These are phyloP conservation scores for Chiloscyllium plagiosum DNA, from an alignment of 2,113 vertebrate genomes.

Conservation along the genomic window DNA sequence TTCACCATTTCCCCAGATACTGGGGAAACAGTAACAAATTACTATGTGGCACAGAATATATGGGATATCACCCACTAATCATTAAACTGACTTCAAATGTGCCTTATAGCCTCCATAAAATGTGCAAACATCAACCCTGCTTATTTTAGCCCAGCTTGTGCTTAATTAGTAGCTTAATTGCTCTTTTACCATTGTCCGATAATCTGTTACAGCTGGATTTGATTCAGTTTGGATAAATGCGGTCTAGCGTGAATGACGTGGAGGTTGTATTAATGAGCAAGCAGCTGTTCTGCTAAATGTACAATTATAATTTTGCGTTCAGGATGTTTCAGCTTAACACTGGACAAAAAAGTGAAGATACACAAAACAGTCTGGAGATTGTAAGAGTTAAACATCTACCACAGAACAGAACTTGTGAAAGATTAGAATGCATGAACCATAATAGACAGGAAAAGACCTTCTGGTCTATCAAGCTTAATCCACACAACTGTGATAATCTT, in stretches of 20 bases:
- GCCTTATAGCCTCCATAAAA: conserved; percentile 7
- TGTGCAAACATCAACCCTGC: conserved; percentile 1
- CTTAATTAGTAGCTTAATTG: conserved; percentile 31
- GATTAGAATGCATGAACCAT: neutral
- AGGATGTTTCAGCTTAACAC: neutral
- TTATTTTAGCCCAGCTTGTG: conserved; percentile 20
- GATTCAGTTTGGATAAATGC: neutral
- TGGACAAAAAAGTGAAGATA: neutral
- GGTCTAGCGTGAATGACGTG: neutral
- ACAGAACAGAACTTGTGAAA: neutral
- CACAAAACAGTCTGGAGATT: too few species aligned
- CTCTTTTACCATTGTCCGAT: conserved; percentile 1
- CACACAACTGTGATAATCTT: neutral
- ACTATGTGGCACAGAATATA: neutral
- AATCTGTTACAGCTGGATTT: neutral
- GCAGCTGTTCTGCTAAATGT: neutral
- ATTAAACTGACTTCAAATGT: conserved; percentile 24
- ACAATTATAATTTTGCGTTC: neutral
- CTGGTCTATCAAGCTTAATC: neutral
- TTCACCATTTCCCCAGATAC: neutral
- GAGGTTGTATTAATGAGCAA: neutral
- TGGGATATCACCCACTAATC: neutral
- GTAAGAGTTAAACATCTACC: neutral
- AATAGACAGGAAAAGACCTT: neutral
- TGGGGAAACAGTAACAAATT: neutral